Base-by-base conservation (phyloP, 2,797 vertebrate species). In the Coreius guichenoti region DNA sequence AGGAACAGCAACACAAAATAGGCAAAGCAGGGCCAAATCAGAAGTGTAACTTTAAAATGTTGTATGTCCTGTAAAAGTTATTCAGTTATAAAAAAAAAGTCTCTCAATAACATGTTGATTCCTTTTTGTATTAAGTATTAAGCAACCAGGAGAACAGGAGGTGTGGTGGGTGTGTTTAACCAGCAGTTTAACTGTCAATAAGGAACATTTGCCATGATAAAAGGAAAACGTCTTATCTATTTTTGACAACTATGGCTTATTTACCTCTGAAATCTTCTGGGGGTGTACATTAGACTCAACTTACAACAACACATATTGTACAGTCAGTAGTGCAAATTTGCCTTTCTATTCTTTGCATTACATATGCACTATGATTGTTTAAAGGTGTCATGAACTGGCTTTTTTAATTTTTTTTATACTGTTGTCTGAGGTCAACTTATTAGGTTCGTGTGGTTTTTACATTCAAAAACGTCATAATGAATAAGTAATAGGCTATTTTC, bases 151-250 rank as follows among this genome's bases (percentile, higher is more conserved):
- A 31, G 21, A 74, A 23, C 7, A 31, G 58, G 9, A 29, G 65
- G 75, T 45, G 63, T 69, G 33, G 74, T 45, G 51, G 67, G 82
- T 76, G 81, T 68, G 61, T 58, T 78, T 70, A 70, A 84, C 23
- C 33, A 84, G 33, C 54, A 33, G 54, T 80, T 85, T 72, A 85
- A 85, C 76, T 65, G 83, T 72, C 76, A 85, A 49, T 61, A 65
- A 72, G 5, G 21, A 63, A 33, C 54, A 33, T 58, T 13, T 79
- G 65, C 8, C 5, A n/a, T 79, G 61, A 84, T 77, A 77, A 68
- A 77, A 54, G 9, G 12, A 69, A 85, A 45, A 23, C 1, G 26
- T 61, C 67, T 72, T 63, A 73, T 73, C 83, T 65, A 29, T 63
- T 80, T 74, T 36, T 45, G 67, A 21, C 67, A 73, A 69, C 54